Percentiles rank a stretch among this genome's conserved stretches.
phyloP scores from a whole-genome alignment of 2,888 invertebrate species.

The Galerucella pusilla region DNA sequence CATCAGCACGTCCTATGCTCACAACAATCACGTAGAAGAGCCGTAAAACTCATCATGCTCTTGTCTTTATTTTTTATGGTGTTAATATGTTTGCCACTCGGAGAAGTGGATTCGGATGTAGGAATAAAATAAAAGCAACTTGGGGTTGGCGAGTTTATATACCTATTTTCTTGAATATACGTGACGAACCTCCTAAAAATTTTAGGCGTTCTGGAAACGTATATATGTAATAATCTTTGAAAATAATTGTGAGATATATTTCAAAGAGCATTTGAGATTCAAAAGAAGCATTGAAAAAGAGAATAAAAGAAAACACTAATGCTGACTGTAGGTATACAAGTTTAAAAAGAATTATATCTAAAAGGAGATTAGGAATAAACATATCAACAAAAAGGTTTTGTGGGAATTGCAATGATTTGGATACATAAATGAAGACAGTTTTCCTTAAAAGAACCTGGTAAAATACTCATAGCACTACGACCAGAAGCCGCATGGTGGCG shows the following conservation, averaged over 20 bases:
- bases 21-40: conserved; percentile 35
- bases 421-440: too few relatives aligned
- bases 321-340: too few relatives aligned
- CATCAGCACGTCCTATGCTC: conserved; percentile 38
- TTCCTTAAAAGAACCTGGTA: too few relatives aligned
- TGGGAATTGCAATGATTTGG: too few relatives aligned
- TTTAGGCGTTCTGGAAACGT: not conserved
- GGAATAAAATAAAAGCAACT: conserved; percentile 30
- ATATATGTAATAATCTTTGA: not conserved
- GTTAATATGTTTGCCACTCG: conserved; percentile 32
- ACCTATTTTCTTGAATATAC: conserved; percentile 24
- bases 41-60: conserved; percentile 38
- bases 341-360: too few relatives aligned
- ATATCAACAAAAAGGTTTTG: too few relatives aligned
- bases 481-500: too few relatives aligned
- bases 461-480: too few relatives aligned
- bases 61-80: conserved; percentile 40
- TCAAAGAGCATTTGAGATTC: too few relatives aligned
- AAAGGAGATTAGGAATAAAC: too few relatives aligned
- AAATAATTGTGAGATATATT: not conserved
- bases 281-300: too few relatives aligned
- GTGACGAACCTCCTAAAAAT: conserved; percentile 16
- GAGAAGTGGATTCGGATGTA: conserved; percentile 28
- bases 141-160: conserved; percentile 26
- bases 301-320: too few relatives aligned